Evolutionary conservation across 2,888 invertebrate species (phyloP), one percentile per base, ranked within the genome.

Genomic region (Cantharis lateralis): DNA sequence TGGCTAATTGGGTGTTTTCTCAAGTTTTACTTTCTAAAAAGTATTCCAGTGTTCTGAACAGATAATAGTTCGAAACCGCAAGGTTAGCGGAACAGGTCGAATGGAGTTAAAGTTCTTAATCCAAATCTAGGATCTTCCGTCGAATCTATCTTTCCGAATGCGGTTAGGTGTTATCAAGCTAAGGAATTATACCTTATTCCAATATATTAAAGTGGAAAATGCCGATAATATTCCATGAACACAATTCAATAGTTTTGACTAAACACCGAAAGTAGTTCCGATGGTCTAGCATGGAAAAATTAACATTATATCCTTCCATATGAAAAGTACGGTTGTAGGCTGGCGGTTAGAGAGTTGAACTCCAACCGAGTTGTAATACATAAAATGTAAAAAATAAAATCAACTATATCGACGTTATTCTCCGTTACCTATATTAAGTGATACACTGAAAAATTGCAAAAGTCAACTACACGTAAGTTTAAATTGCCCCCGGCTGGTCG

Each of bases 391-490:
- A n/a, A n/a, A n/a, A n/a, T n/a, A 28, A 10, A 2, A 28, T 10
- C 3, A 13, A 32, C 24, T 24, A 24, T 24, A 32, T 13, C 32
- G 32, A 32, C 13, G 13, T 13, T 32, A 4, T 3, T 11, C 1
- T 13, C 13, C 13, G 13, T 3, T 32, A 32, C 48, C 48, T 48
- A 16, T 32, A 64, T 69, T 70, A 74, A 32, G 66, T 28, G 69
- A 69, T 75, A 64, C 66, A 64, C 66, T 48, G 48, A 71, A 75
- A 75, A 75, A 71, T 75, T 62, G 70, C 26, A 68, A 71, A 68
- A 71, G 71, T 61, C 32, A 16, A 64, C 62, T 71, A 68, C 66
- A 63, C 32, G 64, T 66, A 71, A 75, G 64, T 70, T 70, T 75
- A 75, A 75, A 75, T 75, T 75, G 71, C 70, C 62, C 20, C 15